Conservation (phyloP, 2,797 vertebrate genomes). For the Liasis olivaceus region DNA sequence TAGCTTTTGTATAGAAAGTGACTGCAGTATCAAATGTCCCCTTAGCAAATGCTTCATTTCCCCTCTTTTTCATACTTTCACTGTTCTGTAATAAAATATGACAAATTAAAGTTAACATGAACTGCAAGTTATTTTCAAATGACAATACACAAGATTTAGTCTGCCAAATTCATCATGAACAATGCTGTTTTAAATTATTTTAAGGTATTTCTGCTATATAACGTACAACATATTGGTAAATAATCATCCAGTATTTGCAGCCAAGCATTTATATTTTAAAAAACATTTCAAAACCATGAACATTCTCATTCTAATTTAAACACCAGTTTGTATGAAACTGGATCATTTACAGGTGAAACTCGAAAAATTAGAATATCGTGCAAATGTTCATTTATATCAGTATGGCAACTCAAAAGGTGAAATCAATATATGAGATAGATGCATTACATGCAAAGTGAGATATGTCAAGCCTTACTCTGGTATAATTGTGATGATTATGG, state of each 20-base stretch:
- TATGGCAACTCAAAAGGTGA: no score
- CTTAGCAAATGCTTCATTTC: conserved; percentile 84
- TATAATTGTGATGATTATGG: no score
- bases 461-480: no score
- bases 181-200: not conserved
- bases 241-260: not conserved
- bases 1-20: conserved; percentile 83
- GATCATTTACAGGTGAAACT: no score
- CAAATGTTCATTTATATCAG: no score
- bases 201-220: not conserved
- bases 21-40: conserved; percentile 81
- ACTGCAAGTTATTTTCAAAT: not conserved
- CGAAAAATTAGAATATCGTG: no score
- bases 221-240: not conserved
- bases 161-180: not conserved
- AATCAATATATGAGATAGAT: no score
- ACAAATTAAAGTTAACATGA: conserved; percentile 18
- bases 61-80: conserved; percentile 83
- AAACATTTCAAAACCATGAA: not conserved
- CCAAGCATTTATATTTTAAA: not conserved
- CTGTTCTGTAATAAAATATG: conserved; percentile 78
- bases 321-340: not conserved
- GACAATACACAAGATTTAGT: not conserved
- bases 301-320: not conserved
- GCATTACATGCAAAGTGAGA: no score